These are phyloP conservation scores for Trisateles emortualis DNA, from an alignment of 2,888 invertebrate genomes.

Conservation along the genomic window DNA sequence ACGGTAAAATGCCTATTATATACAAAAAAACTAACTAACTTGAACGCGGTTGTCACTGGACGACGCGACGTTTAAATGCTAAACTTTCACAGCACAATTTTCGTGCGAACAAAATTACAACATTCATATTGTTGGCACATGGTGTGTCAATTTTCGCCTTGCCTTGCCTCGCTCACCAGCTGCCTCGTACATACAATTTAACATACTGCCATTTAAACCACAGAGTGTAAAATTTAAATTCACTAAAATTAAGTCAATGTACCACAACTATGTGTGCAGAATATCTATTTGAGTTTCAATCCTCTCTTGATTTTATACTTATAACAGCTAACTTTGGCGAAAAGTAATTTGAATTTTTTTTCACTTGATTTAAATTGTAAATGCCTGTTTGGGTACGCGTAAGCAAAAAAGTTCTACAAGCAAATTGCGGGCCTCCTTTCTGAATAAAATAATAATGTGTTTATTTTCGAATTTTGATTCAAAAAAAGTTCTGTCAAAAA, in stretches of 20 bases:
- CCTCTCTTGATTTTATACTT: constrained; percentile 16
- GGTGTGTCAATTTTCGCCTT: constrained; percentile 15
- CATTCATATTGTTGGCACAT: constrained; percentile 24
- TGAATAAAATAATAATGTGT: constrained; percentile 1
- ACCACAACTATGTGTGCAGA: constrained; percentile 19
- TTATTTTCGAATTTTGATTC: constrained; percentile 1
- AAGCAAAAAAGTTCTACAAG: constrained; percentile 1
- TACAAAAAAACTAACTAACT: background rate
- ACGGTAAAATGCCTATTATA: background rate
- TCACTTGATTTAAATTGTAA: constrained; percentile 11
- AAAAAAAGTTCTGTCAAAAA: background rate
- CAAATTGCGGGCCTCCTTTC: background rate
- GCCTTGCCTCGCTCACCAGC: constrained; percentile 17
- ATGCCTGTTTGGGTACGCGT: constrained; percentile 6
- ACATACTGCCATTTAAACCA: constrained; percentile 21
- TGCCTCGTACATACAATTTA: constrained; percentile 33
- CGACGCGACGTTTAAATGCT: background rate
- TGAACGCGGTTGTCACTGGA: background rate
- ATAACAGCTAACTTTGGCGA: constrained; percentile 5
- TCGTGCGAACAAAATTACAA: constrained; percentile 20
- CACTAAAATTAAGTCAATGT: constrained; percentile 22
- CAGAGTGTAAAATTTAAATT: constrained; percentile 25
- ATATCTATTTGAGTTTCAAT: constrained; percentile 26
- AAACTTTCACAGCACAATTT: constrained; percentile 10
- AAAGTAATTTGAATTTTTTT: constrained; percentile 20